Evolutionary conservation across 1,140 invertebrate species (phyloP).

Genomic region (Chironomus tepperi): DNA sequence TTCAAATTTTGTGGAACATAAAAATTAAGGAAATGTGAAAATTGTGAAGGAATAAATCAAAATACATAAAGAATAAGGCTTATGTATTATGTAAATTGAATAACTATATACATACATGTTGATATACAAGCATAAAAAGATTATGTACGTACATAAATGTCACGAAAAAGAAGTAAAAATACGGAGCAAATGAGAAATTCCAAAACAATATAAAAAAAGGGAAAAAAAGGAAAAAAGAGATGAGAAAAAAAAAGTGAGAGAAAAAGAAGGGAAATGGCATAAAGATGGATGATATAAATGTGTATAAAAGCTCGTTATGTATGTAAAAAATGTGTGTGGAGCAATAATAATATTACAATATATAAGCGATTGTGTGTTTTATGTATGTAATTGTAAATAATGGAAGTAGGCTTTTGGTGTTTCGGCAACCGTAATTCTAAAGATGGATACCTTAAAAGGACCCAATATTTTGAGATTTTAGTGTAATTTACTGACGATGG

Average conservation of each 20-base stretch:
- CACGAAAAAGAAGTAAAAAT: not conserved
- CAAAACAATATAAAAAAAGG: not conserved
- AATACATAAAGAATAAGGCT: not conserved
- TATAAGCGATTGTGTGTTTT: too few relatives aligned
- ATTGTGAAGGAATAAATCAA: not conserved
- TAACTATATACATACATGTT: not conserved
- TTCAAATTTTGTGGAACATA: not conserved
- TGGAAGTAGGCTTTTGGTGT: too few relatives aligned
- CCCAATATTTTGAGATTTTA: too few relatives aligned
- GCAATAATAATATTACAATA: too few relatives aligned
- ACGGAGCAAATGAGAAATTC: not conserved
- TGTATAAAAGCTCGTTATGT: not conserved
- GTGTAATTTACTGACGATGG: too few relatives aligned
- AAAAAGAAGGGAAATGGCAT: not conserved
- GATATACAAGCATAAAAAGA: not conserved
- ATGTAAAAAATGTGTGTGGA: too few relatives aligned
- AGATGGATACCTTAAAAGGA: too few relatives aligned
- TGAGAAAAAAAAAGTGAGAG: not conserved
- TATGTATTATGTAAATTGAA: conserved; percentile 4
- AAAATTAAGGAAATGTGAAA: not conserved
- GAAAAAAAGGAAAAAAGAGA: not conserved
- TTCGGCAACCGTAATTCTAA: too few relatives aligned
- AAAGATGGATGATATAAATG: conserved; percentile 12
- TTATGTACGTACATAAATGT: not conserved
- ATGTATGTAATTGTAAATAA: too few relatives aligned